These are phyloP conservation scores for Cossypha dichroa DNA, from an alignment of 2,797 vertebrate genomes.

Conservation along the genomic window DNA sequence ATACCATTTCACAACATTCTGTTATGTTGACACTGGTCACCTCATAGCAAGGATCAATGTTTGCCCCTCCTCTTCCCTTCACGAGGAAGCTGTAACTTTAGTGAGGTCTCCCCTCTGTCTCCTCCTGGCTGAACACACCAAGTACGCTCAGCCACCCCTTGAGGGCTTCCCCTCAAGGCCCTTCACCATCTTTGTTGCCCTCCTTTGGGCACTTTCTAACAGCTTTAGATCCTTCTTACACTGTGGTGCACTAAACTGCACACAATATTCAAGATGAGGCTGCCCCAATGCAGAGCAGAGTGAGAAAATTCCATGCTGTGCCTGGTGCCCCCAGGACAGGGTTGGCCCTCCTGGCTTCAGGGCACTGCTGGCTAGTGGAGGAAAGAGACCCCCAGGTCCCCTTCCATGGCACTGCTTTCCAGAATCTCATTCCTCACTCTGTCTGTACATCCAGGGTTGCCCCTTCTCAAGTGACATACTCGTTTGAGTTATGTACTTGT, in stretches of 20 bases:
- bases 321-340: neutral
- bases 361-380: neutral
- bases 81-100: accelerated
- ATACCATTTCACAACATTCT: neutral
- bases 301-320: accelerated
- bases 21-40: neutral
- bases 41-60: neutral
- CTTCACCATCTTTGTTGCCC: neutral
- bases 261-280: accelerated
- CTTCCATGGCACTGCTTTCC: accelerated
- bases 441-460: accelerated
- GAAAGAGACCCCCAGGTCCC: neutral
- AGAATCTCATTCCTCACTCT: neutral
- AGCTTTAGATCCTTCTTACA: neutral
- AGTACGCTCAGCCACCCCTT: neutral
- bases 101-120: neutral
- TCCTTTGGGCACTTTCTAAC: neutral
- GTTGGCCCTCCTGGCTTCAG: neutral
- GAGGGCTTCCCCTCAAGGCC: neutral
- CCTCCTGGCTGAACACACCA: neutral
- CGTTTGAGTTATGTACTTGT: neutral
- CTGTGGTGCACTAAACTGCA: neutral
- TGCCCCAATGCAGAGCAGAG: accelerated
- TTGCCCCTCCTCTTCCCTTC: neutral
- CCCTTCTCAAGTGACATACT: neutral